Percentiles rank a stretch among this genome's conserved stretches.
phyloP scores from a whole-genome alignment of 2,113 vertebrate genomes.

The Spilogale gracilis region DNA sequence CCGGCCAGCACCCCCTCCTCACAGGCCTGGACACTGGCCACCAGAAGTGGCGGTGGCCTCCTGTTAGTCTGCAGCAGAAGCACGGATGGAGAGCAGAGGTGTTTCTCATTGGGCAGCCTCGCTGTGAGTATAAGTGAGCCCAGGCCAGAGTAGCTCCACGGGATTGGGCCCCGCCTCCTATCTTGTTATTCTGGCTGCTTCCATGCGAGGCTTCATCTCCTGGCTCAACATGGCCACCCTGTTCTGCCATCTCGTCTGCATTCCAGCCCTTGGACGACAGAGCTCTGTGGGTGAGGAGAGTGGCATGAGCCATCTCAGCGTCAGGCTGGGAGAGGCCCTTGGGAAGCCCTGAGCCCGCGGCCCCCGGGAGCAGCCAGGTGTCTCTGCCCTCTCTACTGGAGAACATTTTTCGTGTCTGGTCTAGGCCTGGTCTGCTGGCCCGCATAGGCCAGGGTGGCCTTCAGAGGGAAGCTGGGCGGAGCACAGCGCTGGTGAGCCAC shows the following conservation, averaged over 20 bases:
- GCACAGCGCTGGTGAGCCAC: accelerated
- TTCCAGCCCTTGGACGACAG: not conserved
- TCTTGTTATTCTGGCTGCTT: not conserved
- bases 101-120: no score
- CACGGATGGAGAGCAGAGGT: not conserved
- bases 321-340: not conserved
- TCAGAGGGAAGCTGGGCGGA: not conserved
- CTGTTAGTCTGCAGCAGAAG: not conserved
- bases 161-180: not conserved
- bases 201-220: not conserved
- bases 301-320: not conserved
- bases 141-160: no score
- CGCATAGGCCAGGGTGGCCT: not conserved
- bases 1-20: not conserved
- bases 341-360: no score
- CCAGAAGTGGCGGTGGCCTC: not conserved
- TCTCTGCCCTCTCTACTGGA: not conserved
- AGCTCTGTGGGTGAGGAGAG: not conserved
- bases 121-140: not conserved
- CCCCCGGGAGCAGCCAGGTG: not conserved
- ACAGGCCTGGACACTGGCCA: accelerated
- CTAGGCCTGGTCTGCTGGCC: not conserved
- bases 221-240: not conserved
- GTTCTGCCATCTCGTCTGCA: not conserved
- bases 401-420: not conserved